These are phyloP conservation scores for Chironomus riparius DNA, from an alignment of 2,888 invertebrate species.

Conservation along the genomic window DNA sequence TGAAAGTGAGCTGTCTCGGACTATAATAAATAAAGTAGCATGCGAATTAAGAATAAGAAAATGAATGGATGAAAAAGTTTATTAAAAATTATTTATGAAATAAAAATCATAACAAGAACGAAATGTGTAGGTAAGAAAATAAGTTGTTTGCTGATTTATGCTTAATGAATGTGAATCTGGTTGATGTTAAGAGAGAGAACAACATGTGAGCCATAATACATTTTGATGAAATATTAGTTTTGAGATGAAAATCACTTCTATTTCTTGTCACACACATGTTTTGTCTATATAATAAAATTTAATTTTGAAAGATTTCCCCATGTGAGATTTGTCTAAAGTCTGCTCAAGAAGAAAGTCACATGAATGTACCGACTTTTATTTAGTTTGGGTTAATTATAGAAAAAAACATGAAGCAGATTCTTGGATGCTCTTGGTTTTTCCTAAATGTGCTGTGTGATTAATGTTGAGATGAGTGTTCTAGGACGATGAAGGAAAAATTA, in stretches of 20 bases:
- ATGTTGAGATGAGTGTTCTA: no score
- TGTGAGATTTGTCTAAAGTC: no score
- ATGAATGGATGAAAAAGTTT: neutral
- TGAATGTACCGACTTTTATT: no score
- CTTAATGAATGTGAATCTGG: constrained; percentile 11
- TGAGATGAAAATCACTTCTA: constrained; percentile 4
- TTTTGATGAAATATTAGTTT: constrained; percentile 20
- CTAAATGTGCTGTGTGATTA: no score
- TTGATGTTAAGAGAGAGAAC: neutral
- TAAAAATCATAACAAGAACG: constrained; percentile 1
- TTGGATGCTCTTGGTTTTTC: neutral
- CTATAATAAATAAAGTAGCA: neutral
- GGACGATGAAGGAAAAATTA: no score
- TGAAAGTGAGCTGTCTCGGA: neutral
- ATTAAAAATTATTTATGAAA: constrained; percentile 12
- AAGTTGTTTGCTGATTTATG: constrained; percentile 16
- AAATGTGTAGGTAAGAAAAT: neutral
- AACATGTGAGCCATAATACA: neutral
- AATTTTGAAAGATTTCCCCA: neutral
- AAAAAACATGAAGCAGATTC: neutral
- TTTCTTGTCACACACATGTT: constrained; percentile 24
- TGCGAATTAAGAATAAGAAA: neutral
- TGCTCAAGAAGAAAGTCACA: no score
- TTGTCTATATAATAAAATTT: constrained; percentile 20
- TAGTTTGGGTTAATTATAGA: constrained; percentile 3